Conservation (phyloP, 2,797 vertebrate species). For the Phaenicophaeus curvirostris region DNA sequence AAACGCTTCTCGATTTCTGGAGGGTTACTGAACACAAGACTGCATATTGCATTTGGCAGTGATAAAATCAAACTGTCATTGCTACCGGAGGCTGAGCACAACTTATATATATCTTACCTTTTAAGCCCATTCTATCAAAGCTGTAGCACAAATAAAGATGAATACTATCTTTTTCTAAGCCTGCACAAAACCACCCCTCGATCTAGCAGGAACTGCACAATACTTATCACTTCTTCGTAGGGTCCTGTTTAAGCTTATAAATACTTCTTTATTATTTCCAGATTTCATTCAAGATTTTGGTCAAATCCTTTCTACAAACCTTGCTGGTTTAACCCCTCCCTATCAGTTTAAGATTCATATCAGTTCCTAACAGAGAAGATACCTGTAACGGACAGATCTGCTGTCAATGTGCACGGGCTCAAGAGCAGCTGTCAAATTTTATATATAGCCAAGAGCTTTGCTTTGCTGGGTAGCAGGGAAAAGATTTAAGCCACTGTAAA, state of each 20-base stretch:
- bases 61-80: slow-evolving; percentile 33
- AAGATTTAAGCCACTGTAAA: slow-evolving; percentile 26
- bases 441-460: neutral
- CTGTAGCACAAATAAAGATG: slow-evolving; percentile 70
- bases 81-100: neutral
- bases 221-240: slow-evolving; percentile 38
- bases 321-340: slow-evolving; percentile 57
- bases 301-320: slow-evolving; percentile 58
- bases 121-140: slow-evolving; percentile 20
- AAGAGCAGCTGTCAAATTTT: slow-evolving; percentile 15
- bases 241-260: slow-evolving; percentile 63
- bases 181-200: slow-evolving; percentile 42
- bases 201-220: slow-evolving; percentile 15
- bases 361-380: slow-evolving; percentile 1
- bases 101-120: slow-evolving; percentile 31
- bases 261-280: slow-evolving; percentile 55
- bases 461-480: neutral
- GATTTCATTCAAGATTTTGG: slow-evolving; percentile 73
- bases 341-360: slow-evolving; percentile 56
- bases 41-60: neutral
- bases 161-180: slow-evolving; percentile 50
- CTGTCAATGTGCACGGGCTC: slow-evolving; percentile 8
- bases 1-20: slow-evolving; percentile 16
- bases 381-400: slow-evolving; percentile 37
- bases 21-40: neutral